Base-by-base conservation (phyloP, 2,113 vertebrate genomes). In the Gallinago paraguaiae region DNA sequence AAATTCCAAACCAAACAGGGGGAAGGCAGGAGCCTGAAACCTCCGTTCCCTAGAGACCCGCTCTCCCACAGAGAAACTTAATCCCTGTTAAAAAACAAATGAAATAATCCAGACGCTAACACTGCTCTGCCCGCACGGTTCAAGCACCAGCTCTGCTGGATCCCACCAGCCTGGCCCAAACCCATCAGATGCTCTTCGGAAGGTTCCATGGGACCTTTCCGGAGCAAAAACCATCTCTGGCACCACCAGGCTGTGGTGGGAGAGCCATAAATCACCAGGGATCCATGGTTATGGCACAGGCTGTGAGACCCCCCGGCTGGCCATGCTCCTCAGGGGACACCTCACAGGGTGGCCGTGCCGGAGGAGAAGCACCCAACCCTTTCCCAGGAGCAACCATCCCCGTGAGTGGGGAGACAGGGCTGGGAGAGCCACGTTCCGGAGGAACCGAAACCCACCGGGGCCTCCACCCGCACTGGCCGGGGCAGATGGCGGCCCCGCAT, bases 61-160 rank as follows among this genome's bases (percentile, higher is more conserved):
- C 70, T 95, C 89, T 93, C 93, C 95, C 6, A 12, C 82, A 41
- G 86, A 71, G 95, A 93, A 97, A 85, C 93, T 94, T 94, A 97
- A 97, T 90, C 88, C 85, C 82, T 50, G 46, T 48, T 83, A 96
- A 94, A 96, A 92, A 85, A 18, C 67, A 68, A 84, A 90, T 60
- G 27, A 91, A 96, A 95, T 96, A 90, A 96, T 68, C 81, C 90
- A 50, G 86, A 85, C 51, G 82, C 90, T 84, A 91, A 77, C 88
- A 6, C 17, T 5, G 27, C 88, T 87, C 39, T 9, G 82, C 57
- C 41, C 7, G 2, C 77, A 82, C 41, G 2, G 1, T 20, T 46
- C 24, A 17, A 82, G 77, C 11, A 22, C 46, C 67, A 8, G 60
- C 9, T 41, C 90, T 1, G 8, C 60, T 8, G 4, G 72, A 71